phyloP scores from a whole-genome alignment of 2,113 vertebrate genomes.

The Ageneiosus marmoratus region DNA sequence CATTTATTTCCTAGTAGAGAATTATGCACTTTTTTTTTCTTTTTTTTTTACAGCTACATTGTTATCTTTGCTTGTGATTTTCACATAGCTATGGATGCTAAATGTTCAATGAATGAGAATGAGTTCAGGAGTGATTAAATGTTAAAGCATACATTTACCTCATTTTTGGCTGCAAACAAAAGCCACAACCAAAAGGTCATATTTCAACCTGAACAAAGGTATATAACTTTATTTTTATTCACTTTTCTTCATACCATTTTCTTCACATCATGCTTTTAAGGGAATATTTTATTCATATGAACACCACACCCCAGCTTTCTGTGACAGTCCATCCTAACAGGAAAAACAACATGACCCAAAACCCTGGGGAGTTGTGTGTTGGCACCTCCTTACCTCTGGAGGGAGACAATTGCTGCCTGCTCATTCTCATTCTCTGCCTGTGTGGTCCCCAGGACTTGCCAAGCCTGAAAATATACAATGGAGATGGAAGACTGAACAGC shows the following conservation, averaged over 20 bases:
- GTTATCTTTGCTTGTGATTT: background rate
- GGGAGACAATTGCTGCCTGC: constrained; percentile 95
- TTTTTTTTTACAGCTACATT: constrained; percentile 6
- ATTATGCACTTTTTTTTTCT: background rate
- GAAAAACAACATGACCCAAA: constrained; percentile 1
- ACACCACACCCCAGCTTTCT: background rate
- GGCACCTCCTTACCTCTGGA: constrained; percentile 86
- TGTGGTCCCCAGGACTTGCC: constrained; percentile 95
- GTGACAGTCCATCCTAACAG: background rate
- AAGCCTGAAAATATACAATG: constrained; percentile 79
- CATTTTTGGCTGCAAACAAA: background rate
- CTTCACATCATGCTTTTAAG: background rate
- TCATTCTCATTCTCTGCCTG: constrained; percentile 98
- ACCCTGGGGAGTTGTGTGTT: constrained; percentile 43
- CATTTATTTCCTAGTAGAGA: background rate
- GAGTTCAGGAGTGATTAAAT: background rate
- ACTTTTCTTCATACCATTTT: background rate
- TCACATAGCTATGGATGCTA: background rate
- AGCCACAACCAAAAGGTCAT: background rate
- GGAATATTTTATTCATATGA: background rate
- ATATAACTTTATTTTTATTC: background rate
- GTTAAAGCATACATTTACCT: background rate
- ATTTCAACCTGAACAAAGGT: background rate
- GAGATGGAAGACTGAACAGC: constrained; percentile 44
- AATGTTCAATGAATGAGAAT: background rate